A percentile compares a stretch with the other conserved stretches of the same genome.
phyloP scores from a whole-genome alignment of 1,140 invertebrate genomes.

The Aphaenogaster rudis region DNA sequence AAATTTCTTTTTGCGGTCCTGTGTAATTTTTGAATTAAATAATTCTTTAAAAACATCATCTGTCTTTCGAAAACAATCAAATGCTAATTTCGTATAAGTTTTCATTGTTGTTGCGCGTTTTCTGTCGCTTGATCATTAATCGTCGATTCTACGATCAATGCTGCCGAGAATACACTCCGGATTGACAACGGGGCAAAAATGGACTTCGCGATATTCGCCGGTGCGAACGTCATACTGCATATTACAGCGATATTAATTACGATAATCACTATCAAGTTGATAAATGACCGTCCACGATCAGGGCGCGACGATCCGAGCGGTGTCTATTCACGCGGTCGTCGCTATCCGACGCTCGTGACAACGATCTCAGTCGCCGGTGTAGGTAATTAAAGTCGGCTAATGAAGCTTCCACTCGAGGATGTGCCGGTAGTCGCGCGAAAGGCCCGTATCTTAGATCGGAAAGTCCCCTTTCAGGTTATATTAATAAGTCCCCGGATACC shows the following conservation, averaged over 20 bases:
- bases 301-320: constrained; percentile 72
- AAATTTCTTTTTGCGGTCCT: too few relatives aligned
- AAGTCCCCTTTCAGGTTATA: constrained; percentile 37
- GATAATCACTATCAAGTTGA: constrained; percentile 82
- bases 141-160: constrained; percentile 13
- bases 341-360: constrained; percentile 75
- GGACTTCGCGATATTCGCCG: constrained; percentile 43
- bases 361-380: constrained; percentile 79
- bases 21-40: neutral
- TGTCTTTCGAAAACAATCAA: neutral
- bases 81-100: neutral
- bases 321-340: constrained; percentile 74
- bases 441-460: constrained; percentile 77
- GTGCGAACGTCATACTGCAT: constrained; percentile 30
- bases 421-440: constrained; percentile 74
- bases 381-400: constrained; percentile 83
- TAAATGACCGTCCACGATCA: constrained; percentile 80
- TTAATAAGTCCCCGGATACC: constrained; percentile 29
- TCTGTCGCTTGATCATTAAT: constrained; percentile 5
- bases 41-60: neutral
- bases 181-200: constrained; percentile 60
- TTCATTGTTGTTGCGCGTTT: neutral
- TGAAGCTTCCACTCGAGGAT: constrained; percentile 79
- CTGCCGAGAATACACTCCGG: neutral
- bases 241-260: constrained; percentile 82